A percentile compares a stretch with the other conserved stretches of the same genome.
These are phyloP conservation scores for Bungarus multicinctus DNA, from an alignment of 2,113 vertebrate species.

Conservation along the genomic window DNA sequence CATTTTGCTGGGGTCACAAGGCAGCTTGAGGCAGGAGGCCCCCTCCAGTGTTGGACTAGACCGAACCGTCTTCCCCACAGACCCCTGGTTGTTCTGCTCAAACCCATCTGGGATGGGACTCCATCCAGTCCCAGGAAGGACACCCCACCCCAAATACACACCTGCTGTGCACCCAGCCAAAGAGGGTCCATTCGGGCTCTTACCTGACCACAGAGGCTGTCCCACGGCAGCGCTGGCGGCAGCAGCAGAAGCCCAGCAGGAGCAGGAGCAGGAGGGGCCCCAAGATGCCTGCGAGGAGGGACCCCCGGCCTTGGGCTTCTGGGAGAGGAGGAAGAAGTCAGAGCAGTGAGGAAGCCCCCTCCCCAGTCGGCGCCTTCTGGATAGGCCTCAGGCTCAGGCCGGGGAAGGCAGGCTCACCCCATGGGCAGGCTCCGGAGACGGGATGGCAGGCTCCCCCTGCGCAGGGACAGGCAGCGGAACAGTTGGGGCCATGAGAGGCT, in stretches of 20 bases:
- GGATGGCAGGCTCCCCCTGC: slow-evolving; percentile 73
- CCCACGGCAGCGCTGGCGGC: slow-evolving; percentile 45
- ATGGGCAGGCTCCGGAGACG: slow-evolving; percentile 72
- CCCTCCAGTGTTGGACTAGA: neutral
- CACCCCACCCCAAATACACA: neutral
- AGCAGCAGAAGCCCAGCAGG: slow-evolving; percentile 70
- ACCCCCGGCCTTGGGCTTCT: slow-evolving; percentile 63
- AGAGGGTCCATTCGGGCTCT: neutral
- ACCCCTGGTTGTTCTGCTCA: neutral
- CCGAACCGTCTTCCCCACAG: neutral
- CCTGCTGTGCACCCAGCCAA: neutral
- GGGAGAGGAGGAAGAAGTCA: neutral
- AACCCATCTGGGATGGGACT: neutral
- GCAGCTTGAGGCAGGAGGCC: neutral
- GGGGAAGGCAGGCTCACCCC: slow-evolving; percentile 67
- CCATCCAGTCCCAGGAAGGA: neutral
- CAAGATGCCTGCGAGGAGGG: slow-evolving; percentile 74
- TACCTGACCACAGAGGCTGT: slow-evolving; percentile 50
- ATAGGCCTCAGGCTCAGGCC: neutral
- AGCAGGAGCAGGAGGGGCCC: slow-evolving; percentile 78
- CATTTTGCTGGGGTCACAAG: neutral
- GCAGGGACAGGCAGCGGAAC: slow-evolving; percentile 81
- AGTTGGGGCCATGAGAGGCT: slow-evolving; percentile 83
- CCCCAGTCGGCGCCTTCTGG: accelerated
- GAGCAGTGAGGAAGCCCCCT: neutral